Conservation (phyloP, 2,113 vertebrate species). For the Trochalopteron elliotii region DNA sequence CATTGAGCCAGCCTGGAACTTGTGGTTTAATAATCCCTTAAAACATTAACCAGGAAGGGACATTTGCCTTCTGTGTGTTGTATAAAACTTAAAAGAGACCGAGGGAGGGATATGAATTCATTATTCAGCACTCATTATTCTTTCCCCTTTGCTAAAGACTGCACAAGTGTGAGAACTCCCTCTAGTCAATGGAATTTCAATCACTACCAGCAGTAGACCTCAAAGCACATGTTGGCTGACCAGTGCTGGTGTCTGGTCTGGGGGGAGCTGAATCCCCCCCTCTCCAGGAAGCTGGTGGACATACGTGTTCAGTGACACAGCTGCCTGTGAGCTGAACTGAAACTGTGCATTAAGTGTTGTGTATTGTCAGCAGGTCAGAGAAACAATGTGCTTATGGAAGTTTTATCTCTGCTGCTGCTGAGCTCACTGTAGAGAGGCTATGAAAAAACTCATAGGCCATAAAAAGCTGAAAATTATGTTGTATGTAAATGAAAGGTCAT, state of each 20-base stretch:
- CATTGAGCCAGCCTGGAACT: not conserved
- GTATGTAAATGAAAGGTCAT: not conserved
- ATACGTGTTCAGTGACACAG: not conserved
- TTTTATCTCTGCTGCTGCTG: conserved; percentile 6
- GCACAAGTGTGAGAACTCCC: not conserved
- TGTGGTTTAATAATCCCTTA: not conserved
- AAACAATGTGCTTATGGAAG: not conserved
- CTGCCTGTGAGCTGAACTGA: not conserved
- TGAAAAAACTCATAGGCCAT: not conserved
- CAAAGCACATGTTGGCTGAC: not conserved
- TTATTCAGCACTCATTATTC: not conserved
- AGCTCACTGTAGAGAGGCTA: not conserved
- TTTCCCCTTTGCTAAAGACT: not conserved
- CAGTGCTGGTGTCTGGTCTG: not conserved
- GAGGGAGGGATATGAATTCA: not conserved
- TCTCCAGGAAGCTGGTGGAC: not conserved
- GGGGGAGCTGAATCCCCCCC: not conserved
- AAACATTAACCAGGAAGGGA: not conserved
- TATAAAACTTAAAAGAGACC: not conserved
- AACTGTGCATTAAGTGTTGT: not conserved
- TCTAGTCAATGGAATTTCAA: not conserved
- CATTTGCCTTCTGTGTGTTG: not conserved
- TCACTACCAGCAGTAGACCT: not conserved
- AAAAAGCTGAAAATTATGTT: not conserved
- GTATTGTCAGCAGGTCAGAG: not conserved